Percentiles rank a stretch among this genome's conserved stretches.
Evolutionary conservation across 2,797 vertebrate genomes (phyloP).

Genomic region (Rhincodon typus): DNA sequence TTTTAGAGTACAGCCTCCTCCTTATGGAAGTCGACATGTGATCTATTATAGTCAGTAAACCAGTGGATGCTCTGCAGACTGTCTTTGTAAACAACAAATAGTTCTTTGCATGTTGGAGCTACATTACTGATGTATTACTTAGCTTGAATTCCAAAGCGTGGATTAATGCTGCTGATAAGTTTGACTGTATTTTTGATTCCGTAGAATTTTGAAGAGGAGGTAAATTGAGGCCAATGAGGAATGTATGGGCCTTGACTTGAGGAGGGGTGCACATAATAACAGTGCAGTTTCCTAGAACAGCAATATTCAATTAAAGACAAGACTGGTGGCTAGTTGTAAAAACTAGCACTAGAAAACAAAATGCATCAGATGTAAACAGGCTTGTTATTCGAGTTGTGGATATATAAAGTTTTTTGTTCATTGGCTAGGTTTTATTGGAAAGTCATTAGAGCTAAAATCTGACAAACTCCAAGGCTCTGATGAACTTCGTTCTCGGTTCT

Average conservation of each 20-base stretch:
- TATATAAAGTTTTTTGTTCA: neutral
- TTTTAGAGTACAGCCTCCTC: neutral
- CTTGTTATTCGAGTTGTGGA: neutral
- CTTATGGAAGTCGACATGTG: neutral
- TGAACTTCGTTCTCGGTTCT: too few relatives aligned
- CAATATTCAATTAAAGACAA: neutral
- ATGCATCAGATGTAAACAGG: neutral
- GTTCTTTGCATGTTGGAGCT: neutral
- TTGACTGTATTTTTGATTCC: neutral
- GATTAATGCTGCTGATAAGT: neutral
- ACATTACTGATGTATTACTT: neutral
- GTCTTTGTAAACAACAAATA: neutral
- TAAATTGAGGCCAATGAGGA: neutral
- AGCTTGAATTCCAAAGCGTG: neutral
- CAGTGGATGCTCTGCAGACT: neutral
- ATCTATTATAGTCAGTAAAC: neutral
- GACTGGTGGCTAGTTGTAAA: neutral
- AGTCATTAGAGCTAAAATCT: too few relatives aligned
- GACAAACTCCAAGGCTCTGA: too few relatives aligned
- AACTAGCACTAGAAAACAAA: neutral
- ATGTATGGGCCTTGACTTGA: neutral
- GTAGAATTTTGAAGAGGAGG: neutral
- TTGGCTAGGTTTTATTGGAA: neutral
- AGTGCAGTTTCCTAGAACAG: neutral
- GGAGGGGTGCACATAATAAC: too few relatives aligned